Percentiles rank a stretch among this genome's conserved stretches.
Conservation (phyloP, 2,113 vertebrate genomes). For the Pavo muticus region DNA sequence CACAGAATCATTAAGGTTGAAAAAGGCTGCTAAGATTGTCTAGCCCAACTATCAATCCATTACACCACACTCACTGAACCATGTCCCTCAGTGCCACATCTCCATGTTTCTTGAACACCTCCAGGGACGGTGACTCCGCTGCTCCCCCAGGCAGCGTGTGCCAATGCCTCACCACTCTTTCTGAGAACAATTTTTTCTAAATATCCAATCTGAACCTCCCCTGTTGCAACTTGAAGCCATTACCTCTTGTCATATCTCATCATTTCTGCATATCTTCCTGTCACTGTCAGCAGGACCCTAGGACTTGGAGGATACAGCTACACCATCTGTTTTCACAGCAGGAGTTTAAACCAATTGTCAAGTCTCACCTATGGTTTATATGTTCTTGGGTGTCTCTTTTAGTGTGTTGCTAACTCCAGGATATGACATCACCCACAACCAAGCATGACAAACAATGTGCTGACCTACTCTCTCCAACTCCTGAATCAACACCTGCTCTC, state of each 20-base stretch:
- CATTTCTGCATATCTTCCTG: neutral
- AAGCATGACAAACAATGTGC: neutral
- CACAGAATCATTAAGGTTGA: too few species aligned
- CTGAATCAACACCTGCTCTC: neutral
- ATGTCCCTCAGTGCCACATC: too few species aligned
- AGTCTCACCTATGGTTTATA: neutral
- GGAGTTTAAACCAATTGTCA: neutral
- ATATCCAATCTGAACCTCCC: too few species aligned
- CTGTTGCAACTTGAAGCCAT: too few species aligned
- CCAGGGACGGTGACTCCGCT: too few species aligned
- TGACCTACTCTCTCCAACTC: neutral
- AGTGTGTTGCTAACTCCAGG: neutral
- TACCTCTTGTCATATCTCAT: neutral
- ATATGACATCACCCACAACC: neutral
- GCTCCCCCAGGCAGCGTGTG: too few species aligned
- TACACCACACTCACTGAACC: too few species aligned
- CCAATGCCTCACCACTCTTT: too few species aligned
- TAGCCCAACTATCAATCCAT: too few species aligned
- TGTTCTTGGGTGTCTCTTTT: neutral
- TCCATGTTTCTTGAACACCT: too few species aligned
- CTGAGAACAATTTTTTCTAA: too few species aligned
- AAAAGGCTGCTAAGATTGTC: too few species aligned
- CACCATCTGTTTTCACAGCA: neutral
- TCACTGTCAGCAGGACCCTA: neutral
- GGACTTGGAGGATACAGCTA: neutral